Base-by-base conservation (phyloP, 2,797 vertebrate genomes). In the Chlorospingus semifuscus region DNA sequence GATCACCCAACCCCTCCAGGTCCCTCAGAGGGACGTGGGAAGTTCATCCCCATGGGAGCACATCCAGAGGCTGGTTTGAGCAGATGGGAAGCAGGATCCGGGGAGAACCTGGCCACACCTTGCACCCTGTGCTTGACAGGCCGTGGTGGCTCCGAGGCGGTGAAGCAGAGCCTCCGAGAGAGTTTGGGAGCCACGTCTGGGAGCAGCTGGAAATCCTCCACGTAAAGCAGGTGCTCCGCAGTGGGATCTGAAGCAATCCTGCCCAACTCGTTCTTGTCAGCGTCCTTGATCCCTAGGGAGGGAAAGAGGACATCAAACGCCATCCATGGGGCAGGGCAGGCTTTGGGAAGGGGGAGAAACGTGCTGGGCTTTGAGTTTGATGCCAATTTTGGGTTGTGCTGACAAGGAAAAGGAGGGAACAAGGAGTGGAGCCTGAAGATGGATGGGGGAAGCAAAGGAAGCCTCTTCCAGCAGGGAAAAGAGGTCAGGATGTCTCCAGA, bases 111-210 rank as follows among this genome's bases (percentile, higher is more conserved):
- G 37, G 26, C 61, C 83, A 0, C 52, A 99, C 99, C 97, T 34
- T 95, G 96, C 22, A 80, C 59, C 5, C 66, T 86, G 3, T 91
- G 94, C 93, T 94, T 98, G 85, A 97, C 84, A 5, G 99, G 98
- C 12, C 94, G 97, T 0, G 99, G 99, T 0, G 99, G 98, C 60
- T 99, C 99, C 0, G 99, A 99, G 22, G 98, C 98, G 8, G 98
- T 98, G 83, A 99, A 97, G 83, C 99, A 99, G 50, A 99, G 81
- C 71, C 98, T 97, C 47, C 98, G 98, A 29, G 98, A 98, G 70
- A 99, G 97, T 70, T 98, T 98, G 63, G 98, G 98, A 37, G 98
- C 97, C 60, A 98, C 66, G 2, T 32, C 42, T 15, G 97, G 93
- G 65, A 99, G 97, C 34, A 96, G 92, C 41, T 97, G 97, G 90